Percentiles rank a stretch among this genome's conserved stretches.
Evolutionary conservation across 2,888 invertebrate genomes (phyloP).

Genomic region (Pollenia labialis): DNA sequence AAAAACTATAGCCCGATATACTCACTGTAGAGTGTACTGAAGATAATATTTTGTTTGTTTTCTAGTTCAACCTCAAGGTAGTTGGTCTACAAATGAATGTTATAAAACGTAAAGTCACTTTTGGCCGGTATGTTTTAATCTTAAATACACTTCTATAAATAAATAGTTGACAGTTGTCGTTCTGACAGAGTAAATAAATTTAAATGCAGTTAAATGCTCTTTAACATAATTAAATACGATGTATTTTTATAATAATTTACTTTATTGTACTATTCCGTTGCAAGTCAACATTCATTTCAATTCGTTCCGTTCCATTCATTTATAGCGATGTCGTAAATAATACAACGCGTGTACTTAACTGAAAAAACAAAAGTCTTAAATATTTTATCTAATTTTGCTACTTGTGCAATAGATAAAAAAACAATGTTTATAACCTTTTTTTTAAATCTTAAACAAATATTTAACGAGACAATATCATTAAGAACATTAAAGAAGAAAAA

Average conservation of each 20-base stretch:
- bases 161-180: conserved; percentile 34
- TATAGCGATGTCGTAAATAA: too few relatives aligned
- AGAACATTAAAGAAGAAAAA: not conserved
- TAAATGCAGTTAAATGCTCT: conserved; percentile 59
- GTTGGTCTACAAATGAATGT: not conserved
- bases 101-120: not conserved
- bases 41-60: not conserved
- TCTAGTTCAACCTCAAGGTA: conserved; percentile 8
- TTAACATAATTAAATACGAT: conserved; percentile 5
- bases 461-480: conserved; percentile 11
- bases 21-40: not conserved
- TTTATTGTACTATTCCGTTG: not conserved
- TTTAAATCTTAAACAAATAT: conserved; percentile 49
- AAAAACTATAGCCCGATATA: not conserved
- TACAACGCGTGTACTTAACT: not conserved
- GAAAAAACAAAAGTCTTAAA: conserved; percentile 14
- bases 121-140: not conserved
- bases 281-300: not conserved
- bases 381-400: conserved; percentile 64
- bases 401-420: conserved; percentile 34
- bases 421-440: not conserved
- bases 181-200: conserved; percentile 50
- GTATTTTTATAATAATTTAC: not conserved
- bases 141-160: conserved; percentile 6
- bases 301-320: not conserved